Evolutionary conservation across 2,888 invertebrate species (phyloP).

Genomic region (Drosophila dives): DNA sequence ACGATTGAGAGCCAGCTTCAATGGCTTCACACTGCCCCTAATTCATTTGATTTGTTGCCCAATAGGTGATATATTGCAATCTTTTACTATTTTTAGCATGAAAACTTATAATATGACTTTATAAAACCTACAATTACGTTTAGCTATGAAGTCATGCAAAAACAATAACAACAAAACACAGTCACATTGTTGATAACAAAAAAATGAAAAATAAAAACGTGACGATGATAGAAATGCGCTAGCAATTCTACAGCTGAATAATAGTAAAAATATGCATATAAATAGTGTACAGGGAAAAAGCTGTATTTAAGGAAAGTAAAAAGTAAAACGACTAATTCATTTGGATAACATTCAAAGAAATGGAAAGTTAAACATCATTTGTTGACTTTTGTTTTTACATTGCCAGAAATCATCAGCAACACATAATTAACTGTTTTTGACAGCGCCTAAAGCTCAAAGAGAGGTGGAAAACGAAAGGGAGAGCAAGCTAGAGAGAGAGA

Average conservation of each 20-base stretch:
- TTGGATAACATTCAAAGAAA: constrained; percentile 46
- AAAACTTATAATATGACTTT: constrained; percentile 13
- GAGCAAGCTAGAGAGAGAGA: constrained; percentile 10
- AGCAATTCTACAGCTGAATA: constrained; percentile 22
- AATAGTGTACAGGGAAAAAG: constrained; percentile 13
- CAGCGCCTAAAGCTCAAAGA: constrained; percentile 37
- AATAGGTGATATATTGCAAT: neutral
- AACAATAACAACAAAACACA: constrained; percentile 23
- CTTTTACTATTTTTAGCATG: constrained; percentile 46
- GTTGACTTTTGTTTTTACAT: constrained; percentile 34
- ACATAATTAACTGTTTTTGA: constrained; percentile 36
- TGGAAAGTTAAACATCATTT: constrained; percentile 57
- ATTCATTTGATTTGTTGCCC: constrained; percentile 28
- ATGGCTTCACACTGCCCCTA: constrained; percentile 36
- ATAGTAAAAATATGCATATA: constrained; percentile 15
- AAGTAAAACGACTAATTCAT: neutral
- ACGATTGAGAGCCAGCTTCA: constrained; percentile 23
- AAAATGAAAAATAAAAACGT: constrained; percentile 9
- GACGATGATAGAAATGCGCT: constrained; percentile 12
- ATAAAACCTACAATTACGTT: constrained; percentile 46
- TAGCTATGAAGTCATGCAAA: constrained; percentile 63
- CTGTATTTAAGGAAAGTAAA: constrained; percentile 15
- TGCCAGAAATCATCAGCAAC: constrained; percentile 28
- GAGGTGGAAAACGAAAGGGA: neutral
- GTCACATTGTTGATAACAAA: constrained; percentile 38